A percentile compares a stretch with the other conserved stretches of the same genome.
Conservation (phyloP, 2,888 invertebrate species). For the Melinopterus prodromus region DNA sequence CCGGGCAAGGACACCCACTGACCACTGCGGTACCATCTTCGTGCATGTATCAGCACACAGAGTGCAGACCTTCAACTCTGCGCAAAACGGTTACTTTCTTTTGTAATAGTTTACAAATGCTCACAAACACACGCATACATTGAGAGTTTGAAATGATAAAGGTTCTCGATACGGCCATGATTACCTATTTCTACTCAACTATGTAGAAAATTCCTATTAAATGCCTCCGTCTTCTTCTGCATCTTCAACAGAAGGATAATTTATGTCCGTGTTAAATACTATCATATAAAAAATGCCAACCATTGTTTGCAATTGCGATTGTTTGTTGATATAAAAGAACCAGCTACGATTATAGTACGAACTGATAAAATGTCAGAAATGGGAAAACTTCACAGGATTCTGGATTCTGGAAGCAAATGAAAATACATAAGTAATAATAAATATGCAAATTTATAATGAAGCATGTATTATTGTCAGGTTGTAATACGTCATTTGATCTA, state of each 20-base stretch:
- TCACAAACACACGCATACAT: background rate
- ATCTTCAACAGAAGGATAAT: background rate
- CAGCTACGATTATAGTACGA: too few species aligned
- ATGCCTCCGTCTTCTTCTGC: background rate
- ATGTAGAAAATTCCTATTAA: background rate
- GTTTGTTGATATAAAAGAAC: background rate
- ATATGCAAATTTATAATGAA: too few species aligned
- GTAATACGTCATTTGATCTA: too few species aligned
- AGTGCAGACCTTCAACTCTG: background rate
- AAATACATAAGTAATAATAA: too few species aligned
- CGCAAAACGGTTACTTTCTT: background rate
- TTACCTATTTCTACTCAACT: background rate
- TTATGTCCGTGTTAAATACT: background rate
- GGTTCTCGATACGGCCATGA: background rate
- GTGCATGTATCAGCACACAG: constrained; percentile 11
- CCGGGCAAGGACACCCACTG: constrained; percentile 34
- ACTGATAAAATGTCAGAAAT: too few species aligned
- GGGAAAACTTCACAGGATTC: too few species aligned
- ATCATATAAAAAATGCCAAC: background rate
- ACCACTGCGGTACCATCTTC: constrained; percentile 27
- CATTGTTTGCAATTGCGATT: background rate
- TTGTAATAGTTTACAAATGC: background rate
- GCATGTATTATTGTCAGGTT: too few species aligned
- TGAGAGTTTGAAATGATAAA: background rate
- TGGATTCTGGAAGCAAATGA: too few species aligned